Evolutionary conservation across 2,113 vertebrate species (phyloP).

Genomic region (Xenopus borealis): DNA sequence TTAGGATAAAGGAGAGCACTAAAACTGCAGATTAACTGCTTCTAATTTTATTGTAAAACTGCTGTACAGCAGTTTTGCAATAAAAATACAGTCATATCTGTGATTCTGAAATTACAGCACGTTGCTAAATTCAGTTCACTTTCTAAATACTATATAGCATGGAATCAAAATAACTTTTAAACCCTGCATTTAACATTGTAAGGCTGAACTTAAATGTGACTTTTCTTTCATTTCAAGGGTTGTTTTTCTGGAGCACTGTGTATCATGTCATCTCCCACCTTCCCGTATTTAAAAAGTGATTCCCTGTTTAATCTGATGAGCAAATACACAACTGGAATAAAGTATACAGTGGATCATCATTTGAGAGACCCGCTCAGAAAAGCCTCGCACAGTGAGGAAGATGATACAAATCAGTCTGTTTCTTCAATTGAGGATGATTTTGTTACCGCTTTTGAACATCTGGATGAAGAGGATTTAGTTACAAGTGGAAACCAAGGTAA

Average conservation of each 20-base stretch:
- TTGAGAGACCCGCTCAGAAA: slow-evolving; percentile 63
- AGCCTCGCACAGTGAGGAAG: slow-evolving; percentile 74
- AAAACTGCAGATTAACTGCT: no score
- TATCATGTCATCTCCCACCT: slow-evolving; percentile 74
- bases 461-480: slow-evolving; percentile 85
- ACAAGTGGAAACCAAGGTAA: slow-evolving; percentile 23
- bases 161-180: no score
- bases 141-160: no score
- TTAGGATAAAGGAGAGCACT: no score
- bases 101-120: no score
- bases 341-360: slow-evolving; percentile 76
- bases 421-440: slow-evolving; percentile 98
- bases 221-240: slow-evolving; percentile 52
- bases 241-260: slow-evolving; percentile 75
- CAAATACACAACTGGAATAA: slow-evolving; percentile 81
- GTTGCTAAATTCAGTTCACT: no score
- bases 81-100: no score
- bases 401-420: slow-evolving; percentile 94
- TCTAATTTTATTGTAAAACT: no score
- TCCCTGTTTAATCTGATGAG: slow-evolving; percentile 79
- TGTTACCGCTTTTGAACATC: slow-evolving; percentile 93
- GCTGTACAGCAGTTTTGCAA: no score
- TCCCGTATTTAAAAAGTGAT: slow-evolving; percentile 67
- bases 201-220: no score
- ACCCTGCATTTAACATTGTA: no score